Evolutionary conservation across 2,888 invertebrate species (phyloP).

Genomic region (Drosophila parthenogenetica): DNA sequence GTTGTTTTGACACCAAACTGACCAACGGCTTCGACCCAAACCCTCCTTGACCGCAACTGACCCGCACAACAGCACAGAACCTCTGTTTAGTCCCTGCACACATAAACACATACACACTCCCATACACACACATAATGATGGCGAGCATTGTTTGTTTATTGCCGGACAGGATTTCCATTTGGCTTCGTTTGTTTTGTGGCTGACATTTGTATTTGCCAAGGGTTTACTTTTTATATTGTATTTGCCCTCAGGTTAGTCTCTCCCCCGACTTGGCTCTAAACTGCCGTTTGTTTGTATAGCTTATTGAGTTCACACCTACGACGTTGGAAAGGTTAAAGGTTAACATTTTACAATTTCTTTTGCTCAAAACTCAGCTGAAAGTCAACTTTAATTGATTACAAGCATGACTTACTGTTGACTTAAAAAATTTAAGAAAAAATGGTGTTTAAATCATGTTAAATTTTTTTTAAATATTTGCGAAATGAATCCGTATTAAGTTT

Average conservation of each 20-base stretch:
- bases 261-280: conserved; percentile 1
- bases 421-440: no score
- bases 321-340: not conserved
- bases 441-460: no score
- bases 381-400: not conserved
- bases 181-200: conserved; percentile 62
- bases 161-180: conserved; percentile 66
- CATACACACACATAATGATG: conserved; percentile 18
- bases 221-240: conserved; percentile 46
- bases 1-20: conserved; percentile 77
- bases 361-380: not conserved
- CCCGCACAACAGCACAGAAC: conserved; percentile 40
- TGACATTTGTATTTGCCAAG: conserved; percentile 58
- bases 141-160: conserved; percentile 68
- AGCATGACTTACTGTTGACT: no score
- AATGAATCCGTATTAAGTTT: no score
- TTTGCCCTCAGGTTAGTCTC: not conserved
- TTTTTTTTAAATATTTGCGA: no score
- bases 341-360: not conserved
- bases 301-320: conserved; percentile 51
- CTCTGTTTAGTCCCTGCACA: conserved; percentile 5
- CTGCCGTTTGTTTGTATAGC: conserved; percentile 48
- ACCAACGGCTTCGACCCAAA: conserved; percentile 39
- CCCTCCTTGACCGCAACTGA: conserved; percentile 54
- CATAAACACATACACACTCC: conserved; percentile 1